A percentile compares a stretch with the other conserved stretches of the same genome.
Conservation (phyloP, 1,140 invertebrate species). For the Heliconius hewitsoni region DNA sequence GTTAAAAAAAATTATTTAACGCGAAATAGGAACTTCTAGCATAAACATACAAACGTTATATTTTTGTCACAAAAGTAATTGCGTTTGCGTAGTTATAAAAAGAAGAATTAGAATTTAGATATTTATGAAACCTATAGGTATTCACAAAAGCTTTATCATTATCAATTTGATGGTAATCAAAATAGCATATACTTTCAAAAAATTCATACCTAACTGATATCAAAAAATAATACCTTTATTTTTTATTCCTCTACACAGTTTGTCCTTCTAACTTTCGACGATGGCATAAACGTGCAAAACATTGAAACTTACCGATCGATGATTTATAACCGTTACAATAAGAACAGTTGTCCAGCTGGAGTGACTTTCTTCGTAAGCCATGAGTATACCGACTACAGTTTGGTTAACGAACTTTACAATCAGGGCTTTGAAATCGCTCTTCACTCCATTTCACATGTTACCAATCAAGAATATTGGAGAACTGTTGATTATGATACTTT, state of each 20-base stretch:
- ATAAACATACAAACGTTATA: too few species aligned
- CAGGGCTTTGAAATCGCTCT: constrained; percentile 87
- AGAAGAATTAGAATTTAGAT: too few species aligned
- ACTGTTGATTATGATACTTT: constrained; percentile 70
- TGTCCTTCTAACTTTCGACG: constrained; percentile 86
- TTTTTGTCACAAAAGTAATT: too few species aligned
- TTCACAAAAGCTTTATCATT: too few species aligned
- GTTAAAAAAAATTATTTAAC: too few species aligned
- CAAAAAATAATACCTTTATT: background rate
- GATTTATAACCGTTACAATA: constrained; percentile 82
- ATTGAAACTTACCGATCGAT: constrained; percentile 84
- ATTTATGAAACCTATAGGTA: too few species aligned
- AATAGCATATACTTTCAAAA: too few species aligned
- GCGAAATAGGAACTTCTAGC: too few species aligned
- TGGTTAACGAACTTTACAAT: constrained; percentile 84
- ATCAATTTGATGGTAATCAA: too few species aligned
- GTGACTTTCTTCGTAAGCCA: constrained; percentile 86
- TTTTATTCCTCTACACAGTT: constrained; percentile 74
- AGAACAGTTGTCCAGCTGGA: constrained; percentile 84
- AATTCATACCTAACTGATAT: too few species aligned
- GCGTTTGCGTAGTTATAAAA: too few species aligned
- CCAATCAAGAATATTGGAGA: constrained; percentile 80
- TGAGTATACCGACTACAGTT: constrained; percentile 86
- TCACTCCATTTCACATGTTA: constrained; percentile 82
- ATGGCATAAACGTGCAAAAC: constrained; percentile 86